Percentiles rank a stretch among this genome's conserved stretches.
phyloP scores from a whole-genome alignment of 2,113 vertebrate species.

The Rattus rattus region DNA sequence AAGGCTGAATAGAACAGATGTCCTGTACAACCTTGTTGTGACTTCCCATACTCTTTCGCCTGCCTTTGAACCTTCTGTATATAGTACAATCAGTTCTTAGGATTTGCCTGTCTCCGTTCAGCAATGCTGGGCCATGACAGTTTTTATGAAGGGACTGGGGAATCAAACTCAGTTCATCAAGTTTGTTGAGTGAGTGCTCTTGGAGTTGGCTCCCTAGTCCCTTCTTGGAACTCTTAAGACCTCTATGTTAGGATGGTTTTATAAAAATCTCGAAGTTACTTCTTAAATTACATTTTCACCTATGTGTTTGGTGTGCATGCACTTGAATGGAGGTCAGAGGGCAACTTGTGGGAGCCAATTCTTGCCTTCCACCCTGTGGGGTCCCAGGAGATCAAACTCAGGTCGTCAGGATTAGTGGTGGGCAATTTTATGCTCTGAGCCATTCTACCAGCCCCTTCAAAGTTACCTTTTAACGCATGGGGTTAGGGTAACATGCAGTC shows the following conservation, averaged over 20 bases:
- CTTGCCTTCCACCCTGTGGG: neutral
- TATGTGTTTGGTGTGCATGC: neutral
- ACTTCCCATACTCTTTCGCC: neutral
- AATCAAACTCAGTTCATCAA: neutral
- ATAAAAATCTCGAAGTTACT: slow-evolving; percentile 33
- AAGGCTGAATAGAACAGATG: neutral
- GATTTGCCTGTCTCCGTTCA: too few species aligned
- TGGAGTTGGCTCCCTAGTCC: too few species aligned
- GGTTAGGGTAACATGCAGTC: neutral
- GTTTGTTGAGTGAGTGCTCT: neutral
- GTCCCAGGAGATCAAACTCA: neutral
- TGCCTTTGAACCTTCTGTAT: neutral
- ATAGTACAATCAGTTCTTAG: neutral
- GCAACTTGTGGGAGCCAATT: neutral
- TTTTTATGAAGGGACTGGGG: neutral
- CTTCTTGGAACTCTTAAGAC: neutral
- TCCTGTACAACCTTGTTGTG: too few species aligned
- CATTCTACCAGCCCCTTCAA: neutral
- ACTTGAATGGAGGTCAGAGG: neutral
- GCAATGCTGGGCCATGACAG: neutral
- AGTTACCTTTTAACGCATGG: neutral
- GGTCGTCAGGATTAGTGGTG: neutral
- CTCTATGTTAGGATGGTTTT: neutral
- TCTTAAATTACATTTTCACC: neutral
- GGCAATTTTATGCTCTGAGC: neutral